Conservation (phyloP, 2,113 vertebrate genomes). For the Trinectes maculatus region DNA sequence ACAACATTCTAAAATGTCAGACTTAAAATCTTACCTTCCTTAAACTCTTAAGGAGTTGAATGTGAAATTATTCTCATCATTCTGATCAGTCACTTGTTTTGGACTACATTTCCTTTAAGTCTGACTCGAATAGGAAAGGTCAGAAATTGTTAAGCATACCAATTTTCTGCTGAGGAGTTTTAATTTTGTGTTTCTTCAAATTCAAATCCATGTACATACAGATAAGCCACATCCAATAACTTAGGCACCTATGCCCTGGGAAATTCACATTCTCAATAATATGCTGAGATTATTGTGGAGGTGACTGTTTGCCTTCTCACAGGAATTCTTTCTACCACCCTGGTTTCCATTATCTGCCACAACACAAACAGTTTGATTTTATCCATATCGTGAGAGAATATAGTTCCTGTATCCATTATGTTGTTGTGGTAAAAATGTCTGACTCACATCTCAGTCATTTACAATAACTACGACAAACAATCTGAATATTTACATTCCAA, state of each 20-base stretch:
- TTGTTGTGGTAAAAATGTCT: too few species aligned
- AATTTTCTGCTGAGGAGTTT: slow-evolving; percentile 3
- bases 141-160: slow-evolving; percentile 13
- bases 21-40: not conserved
- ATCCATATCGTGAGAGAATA: not conserved
- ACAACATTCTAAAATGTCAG: too few species aligned
- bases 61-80: slow-evolving; percentile 7
- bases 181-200: slow-evolving; percentile 9
- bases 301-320: not conserved
- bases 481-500: too few species aligned
- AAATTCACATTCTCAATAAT: slow-evolving; percentile 11
- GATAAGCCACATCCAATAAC: slow-evolving; percentile 8
- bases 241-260: not conserved
- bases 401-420: too few species aligned
- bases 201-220: slow-evolving; percentile 7
- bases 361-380: not conserved
- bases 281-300: too few species aligned
- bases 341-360: not conserved
- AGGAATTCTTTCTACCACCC: not conserved
- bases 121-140: slow-evolving; percentile 9
- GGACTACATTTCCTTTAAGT: slow-evolving; percentile 24
- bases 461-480: too few species aligned
- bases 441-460: too few species aligned
- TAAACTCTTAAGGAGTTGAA: too few species aligned
- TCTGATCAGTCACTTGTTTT: slow-evolving; percentile 22